Percentiles rank a stretch among this genome's conserved stretches.
Evolutionary conservation across 2,113 vertebrate genomes (phyloP).

Genomic region (Trogon melanurus): DNA sequence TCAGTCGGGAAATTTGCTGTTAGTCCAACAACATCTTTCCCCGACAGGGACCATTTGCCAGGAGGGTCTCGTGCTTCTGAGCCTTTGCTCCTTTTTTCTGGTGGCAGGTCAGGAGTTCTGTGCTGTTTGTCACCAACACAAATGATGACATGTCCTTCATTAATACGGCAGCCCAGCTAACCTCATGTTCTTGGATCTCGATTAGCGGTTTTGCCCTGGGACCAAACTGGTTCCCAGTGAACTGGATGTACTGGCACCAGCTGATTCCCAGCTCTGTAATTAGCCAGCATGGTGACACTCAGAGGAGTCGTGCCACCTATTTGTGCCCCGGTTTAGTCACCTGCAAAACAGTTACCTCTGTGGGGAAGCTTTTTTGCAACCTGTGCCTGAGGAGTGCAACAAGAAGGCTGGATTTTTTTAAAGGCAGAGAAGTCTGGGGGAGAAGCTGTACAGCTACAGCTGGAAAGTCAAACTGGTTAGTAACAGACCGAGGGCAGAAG

Average conservation of each 20-base stretch:
- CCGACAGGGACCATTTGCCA: not conserved
- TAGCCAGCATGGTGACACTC: not conserved
- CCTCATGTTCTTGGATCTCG: not conserved
- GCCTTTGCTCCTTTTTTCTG: not conserved
- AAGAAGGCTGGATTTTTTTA: not conserved
- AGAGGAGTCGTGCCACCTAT: not conserved
- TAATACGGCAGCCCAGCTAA: not conserved
- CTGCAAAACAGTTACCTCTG: not conserved
- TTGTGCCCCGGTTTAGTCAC: not conserved
- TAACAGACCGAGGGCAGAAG: not conserved
- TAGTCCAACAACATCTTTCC: not conserved
- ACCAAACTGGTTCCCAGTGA: fast-evolving
- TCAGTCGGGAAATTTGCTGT: not conserved
- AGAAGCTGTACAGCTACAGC: not conserved
- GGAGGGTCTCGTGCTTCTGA: not conserved
- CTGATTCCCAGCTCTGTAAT: not conserved
- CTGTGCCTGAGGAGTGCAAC: not conserved
- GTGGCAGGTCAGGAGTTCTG: not conserved
- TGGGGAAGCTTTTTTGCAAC: not conserved
- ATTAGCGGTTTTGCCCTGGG: not conserved
- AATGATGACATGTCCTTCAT: not conserved
- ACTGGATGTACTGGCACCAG: not conserved
- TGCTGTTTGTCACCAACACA: not conserved
- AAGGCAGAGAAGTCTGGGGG: not conserved
- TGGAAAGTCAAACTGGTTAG: not conserved